Evolutionary conservation across 30 jellyfish, hydroid and myxozoan genomes (phyloP), one percentile per base, ranked within the genome.

Genomic region (Sanderia malayensis): DNA sequence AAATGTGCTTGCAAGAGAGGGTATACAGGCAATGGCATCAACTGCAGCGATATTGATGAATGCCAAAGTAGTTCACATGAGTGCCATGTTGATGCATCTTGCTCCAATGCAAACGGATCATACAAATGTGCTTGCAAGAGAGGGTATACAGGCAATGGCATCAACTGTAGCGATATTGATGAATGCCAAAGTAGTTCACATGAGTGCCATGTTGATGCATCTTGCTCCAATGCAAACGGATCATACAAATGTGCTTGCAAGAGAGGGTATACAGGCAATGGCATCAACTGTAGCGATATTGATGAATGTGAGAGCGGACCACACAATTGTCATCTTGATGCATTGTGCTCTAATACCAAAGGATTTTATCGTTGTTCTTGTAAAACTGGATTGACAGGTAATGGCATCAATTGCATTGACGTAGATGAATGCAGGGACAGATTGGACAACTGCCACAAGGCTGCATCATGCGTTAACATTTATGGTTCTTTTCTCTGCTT

Each of bases 91-190:
- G 47, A 89, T 46, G 97, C 97, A 29, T 49, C 46, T 0, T 84
- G 95, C 58, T 25, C 28, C 30, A 84, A 84, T 47, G 76, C 80
- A 1, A 53, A 41, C 27, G 95, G 95, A 0, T 74, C 92, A 23
- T 84, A 30, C 58, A 21, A 2, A 1, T 84, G 95, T 45, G 24
- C 2, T 22, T 84, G 95, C 72, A 67, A 64, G 33, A 71, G 1
- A 11, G 95, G 95, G n/a, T 84, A 20, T 65, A 58, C 82, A n/a
- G 95, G 95, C 2, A 68, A 84, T 67, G 95, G 93, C 31, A 47
- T 55, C 27, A n/a, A 13, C 37, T 84, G 95, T 46, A 20, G 57
- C 44, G 95, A 93, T 63, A 58, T 80, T 20, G 64, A 87, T 49
- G 96, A 87, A 73, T 87, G 96, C 58, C 9, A 7, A 21, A 24